Evolutionary conservation across 2,888 invertebrate genomes (phyloP), one percentile per base, ranked within the genome.

Genomic region (Calameuta idolon): DNA sequence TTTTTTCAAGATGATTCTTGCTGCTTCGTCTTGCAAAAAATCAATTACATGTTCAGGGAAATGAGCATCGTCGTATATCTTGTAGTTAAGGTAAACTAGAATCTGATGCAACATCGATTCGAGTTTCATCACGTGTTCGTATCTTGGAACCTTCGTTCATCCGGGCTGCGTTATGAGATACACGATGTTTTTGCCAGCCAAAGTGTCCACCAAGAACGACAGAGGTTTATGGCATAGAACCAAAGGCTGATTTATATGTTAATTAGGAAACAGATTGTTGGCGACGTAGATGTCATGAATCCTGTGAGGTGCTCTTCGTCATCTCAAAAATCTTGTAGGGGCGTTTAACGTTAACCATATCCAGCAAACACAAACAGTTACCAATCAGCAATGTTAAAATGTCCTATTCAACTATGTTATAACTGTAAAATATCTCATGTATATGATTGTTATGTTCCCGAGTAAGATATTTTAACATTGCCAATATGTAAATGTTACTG

Each of bases 81-180:
- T 86, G 85, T 85, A 87, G 83, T 84, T 88, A 85, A 87, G 89
- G 86, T 85, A 89, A 90, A 90, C 89, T 86, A 88, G 89, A 89
- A 90, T 91, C 91, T 91, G 91, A 91, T 85, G 91, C 91, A 91
- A 91, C 85, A 88, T 84, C 83, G 83, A 82, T 83, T 80, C 83
- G 75, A 77, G 77, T 91, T 85, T 89, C 91, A 86, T 90, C 91
- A 91, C 79, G 76, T 34, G 74, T 12, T 76, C 80, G 81, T 81
- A 83, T 84, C 84, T 77, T 76, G 82, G 77, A 84, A 85, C 84
- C 78, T 85, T 82, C 79, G 37, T 74, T 74, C 37, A 30, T 30
- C 30, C 35, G 74, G 23, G 74, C 35, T 74, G 55, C 31, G 33
- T 33, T 15, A 71, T 71, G 34, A 71, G 55, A 23, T 55, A 2